Base-by-base conservation (phyloP, 2,888 invertebrate genomes). In the Tubulanus polymorphus region DNA sequence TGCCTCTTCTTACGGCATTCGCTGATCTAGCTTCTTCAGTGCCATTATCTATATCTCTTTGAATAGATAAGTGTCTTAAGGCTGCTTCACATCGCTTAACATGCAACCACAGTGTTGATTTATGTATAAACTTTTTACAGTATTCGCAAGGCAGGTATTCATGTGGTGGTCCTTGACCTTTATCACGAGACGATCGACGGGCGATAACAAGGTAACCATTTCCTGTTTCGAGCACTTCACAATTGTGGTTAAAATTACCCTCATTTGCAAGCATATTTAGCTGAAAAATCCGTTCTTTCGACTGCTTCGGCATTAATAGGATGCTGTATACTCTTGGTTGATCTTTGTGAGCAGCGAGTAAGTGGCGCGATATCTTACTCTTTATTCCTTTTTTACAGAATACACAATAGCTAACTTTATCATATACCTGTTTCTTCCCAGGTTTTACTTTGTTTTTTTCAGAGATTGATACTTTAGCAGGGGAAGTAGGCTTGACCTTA, bases 231-330 rank as follows among this genome's bases (percentile, higher is more conserved):
- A 57, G 18, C 15, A 62, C 60, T 26, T 55, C 50, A 12, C 58
- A 25, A 51, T 56, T 60, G 30, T 62, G 58, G 27, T 56, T 56
- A 29, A 62, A 60, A 27, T 60, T 62, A 37, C 60, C 60, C 48
- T 60, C 60, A 56, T 60, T 60, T n/a, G 48, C 60, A 28, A 60
- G 48, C 6, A 59, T 27, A 51, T 62, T 60, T 28, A 62, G 29
- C 23, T 49, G 32, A 20, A 53, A 32, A 48, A 28, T 57, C 25
- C 58, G 30, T 37, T 54, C 54, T 32, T 62, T 37, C 3, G 53
- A 54, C 51, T 29, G 45, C 47, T 60, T 57, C 18, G n/a, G 54
- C 27, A 62, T 45, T 32, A 47, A 45, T 1, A 12, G 28, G 30
- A 62, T 48, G 25, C 51, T 30, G 10, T 15, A 20, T 6, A 60